Evolutionary conservation across 1,140 invertebrate genomes (phyloP), one percentile per base, ranked within the genome.

Genomic region (Neodiprion lecontei): DNA sequence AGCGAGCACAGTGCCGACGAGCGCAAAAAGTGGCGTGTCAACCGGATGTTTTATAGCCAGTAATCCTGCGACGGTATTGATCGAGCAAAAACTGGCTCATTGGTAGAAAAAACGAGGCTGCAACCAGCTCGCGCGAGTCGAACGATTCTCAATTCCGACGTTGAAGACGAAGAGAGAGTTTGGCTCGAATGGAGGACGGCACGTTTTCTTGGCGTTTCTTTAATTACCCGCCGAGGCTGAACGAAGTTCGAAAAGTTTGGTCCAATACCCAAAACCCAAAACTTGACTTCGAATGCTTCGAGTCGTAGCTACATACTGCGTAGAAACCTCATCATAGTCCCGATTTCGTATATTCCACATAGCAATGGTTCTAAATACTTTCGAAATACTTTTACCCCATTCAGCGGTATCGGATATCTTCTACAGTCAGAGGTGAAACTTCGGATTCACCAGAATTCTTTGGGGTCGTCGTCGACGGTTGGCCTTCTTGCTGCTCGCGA

Each of bases 21-120:
- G 53, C 11, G 53, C 53, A 61, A 61, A 61, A 61, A 61, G 53
- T 17, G n/a, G 53, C 53, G 53, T 61, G 53, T 61, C 53, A 61
- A 61, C 53, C 8, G 11, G 53, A 12, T 61, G 53, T 61, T 61
- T 61, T 61, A 61, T 61, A 61, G 53, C 53, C 53, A 17, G n/a
- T 61, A 61, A 61, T 61, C 53, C 53, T 9, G 53, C 11, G 53
- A 12, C n/a, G 53, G 53, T 61, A 61, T 61, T 61, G 53, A 61
- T 61, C 53, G 53, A 61, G 9, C 8, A 61, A 61, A 61, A 61
- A 61, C 53, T 61, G 53, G 53, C 53, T 61, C n/a, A 61, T 61
- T 61, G 53, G 53, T 61, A 12, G 53, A 61, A 61, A 61, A 61
- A 61, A 17, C 11, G 53, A 9, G 53, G 8, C 53, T 61, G 53